Conservation (phyloP, 2,797 vertebrate species). For the Hyperoplus lanceolatus region DNA sequence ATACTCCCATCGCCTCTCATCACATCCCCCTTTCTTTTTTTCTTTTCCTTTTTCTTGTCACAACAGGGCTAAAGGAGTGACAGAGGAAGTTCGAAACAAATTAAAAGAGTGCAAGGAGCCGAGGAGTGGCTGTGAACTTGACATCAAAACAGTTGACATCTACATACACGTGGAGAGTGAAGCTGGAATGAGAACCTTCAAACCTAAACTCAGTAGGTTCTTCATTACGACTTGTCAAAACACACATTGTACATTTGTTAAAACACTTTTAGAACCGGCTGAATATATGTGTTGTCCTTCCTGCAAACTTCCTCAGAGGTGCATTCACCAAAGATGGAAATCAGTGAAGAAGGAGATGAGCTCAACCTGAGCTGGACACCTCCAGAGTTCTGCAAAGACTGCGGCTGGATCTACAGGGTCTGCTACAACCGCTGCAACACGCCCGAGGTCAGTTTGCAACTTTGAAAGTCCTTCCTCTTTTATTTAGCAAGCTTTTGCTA, state of each 20-base stretch:
- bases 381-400: accelerated
- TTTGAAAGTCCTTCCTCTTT: neutral
- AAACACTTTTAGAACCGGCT: neutral
- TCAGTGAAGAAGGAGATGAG: accelerated
- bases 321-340: constrained; percentile 1
- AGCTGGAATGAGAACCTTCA: constrained; percentile 8
- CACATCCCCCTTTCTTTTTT: neutral
- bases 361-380: constrained; percentile 24
- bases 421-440: constrained; percentile 42
- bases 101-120: neutral
- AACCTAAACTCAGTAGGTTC: constrained; percentile 33
- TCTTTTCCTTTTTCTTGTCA: constrained; percentile 4
- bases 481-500: neutral
- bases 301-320: constrained; percentile 29
- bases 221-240: neutral
- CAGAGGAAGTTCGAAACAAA: accelerated
- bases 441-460: constrained; percentile 1
- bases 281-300: neutral
- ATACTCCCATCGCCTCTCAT: neutral
- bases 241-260: neutral
- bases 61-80: accelerated
- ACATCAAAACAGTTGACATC: accelerated
- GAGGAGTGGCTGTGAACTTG: constrained; percentile 8
- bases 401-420: accelerated
- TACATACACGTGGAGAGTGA: constrained; percentile 19